A percentile compares a stretch with the other conserved stretches of the same genome.
These are phyloP conservation scores for Matsumurasca onukii DNA, from an alignment of 1,140 invertebrate species.

Conservation along the genomic window DNA sequence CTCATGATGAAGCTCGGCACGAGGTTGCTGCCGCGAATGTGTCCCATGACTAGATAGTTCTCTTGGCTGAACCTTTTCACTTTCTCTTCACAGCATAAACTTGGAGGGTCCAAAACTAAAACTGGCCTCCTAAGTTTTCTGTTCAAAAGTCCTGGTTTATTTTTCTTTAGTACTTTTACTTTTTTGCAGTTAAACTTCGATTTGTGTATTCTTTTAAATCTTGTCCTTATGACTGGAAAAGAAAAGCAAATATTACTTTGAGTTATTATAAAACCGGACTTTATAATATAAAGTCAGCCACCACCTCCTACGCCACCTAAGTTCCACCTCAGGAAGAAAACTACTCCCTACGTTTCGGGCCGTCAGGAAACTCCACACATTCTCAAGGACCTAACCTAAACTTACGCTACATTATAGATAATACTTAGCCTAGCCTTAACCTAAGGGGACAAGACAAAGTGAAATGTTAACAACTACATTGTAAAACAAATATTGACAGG, in stretches of 20 bases:
- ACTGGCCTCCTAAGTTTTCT: conserved; percentile 45
- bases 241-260: not conserved
- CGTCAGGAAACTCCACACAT: too few species aligned
- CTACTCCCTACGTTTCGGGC: too few species aligned
- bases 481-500: too few species aligned
- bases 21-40: conserved; percentile 45
- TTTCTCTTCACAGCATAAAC: conserved; percentile 48
- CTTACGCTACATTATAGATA: too few species aligned
- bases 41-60: conserved; percentile 55
- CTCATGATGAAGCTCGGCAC: conserved; percentile 53
- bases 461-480: too few species aligned
- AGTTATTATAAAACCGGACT: not conserved
- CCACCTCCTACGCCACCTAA: too few species aligned
- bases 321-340: too few species aligned
- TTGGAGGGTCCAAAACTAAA: conserved; percentile 48
- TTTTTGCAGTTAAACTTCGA: conserved; percentile 48
- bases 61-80: conserved; percentile 35
- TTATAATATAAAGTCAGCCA: too few species aligned
- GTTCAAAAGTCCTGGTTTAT: conserved; percentile 33
- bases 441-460: too few species aligned
- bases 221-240: conserved; percentile 50
- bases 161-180: conserved; percentile 48
- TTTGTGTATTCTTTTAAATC: conserved; percentile 46
- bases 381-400: too few species aligned
- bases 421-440: too few species aligned